phyloP scores from a whole-genome alignment of 2,113 vertebrate species.

The Sturnus vulgaris region DNA sequence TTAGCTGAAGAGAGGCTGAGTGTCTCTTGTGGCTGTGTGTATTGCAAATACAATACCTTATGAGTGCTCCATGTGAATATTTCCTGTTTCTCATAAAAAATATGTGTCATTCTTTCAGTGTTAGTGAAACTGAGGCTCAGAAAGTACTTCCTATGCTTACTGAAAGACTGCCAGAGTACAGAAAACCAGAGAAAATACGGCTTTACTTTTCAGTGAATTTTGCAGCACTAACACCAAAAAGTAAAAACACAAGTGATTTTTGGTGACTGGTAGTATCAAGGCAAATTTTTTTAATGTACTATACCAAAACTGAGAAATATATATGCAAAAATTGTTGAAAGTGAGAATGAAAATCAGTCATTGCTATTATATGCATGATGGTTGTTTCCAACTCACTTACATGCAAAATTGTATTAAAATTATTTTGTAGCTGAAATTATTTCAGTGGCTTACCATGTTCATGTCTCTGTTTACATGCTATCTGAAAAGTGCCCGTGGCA shows the following conservation, averaged over 20 bases:
- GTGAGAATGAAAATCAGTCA: not conserved
- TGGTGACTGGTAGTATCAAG: not conserved
- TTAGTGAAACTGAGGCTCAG: not conserved
- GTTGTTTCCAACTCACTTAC: not conserved
- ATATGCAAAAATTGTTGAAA: not conserved
- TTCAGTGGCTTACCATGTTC: not conserved
- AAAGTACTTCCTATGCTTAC: not conserved
- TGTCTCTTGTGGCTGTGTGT: not conserved
- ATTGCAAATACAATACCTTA: not conserved
- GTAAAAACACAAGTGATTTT: not conserved
- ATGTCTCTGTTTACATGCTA: not conserved
- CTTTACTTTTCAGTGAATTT: not conserved
- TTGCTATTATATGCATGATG: not conserved
- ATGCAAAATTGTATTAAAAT: not conserved
- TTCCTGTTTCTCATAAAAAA: not conserved
- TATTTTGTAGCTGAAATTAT: not conserved
- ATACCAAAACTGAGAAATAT: not conserved
- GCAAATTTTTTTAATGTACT: not conserved
- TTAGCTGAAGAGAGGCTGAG: not conserved
- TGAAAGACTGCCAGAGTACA: not conserved
- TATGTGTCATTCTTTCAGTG: not conserved
- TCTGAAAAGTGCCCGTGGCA: not conserved
- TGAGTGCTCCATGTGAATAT: not conserved
- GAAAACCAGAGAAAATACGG: not conserved
- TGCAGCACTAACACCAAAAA: not conserved